phyloP scores from a whole-genome alignment of 2,113 vertebrate genomes.

The Leucopternis melanops region DNA sequence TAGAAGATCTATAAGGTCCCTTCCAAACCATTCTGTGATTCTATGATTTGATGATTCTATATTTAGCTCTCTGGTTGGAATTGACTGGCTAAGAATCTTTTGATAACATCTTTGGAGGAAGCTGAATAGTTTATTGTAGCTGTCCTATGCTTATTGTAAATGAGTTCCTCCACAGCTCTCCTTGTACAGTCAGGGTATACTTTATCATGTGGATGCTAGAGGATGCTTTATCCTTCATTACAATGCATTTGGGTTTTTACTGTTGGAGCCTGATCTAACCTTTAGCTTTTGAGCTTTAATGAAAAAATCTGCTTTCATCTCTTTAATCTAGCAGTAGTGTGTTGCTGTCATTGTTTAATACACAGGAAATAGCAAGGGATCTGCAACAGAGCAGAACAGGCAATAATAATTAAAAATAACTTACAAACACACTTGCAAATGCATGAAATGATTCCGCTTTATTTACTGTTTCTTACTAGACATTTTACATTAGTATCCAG shows the following conservation, averaged over 20 bases:
- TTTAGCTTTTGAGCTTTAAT: background rate
- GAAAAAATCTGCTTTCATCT: background rate
- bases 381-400: background rate
- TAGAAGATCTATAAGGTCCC: background rate
- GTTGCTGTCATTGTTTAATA: background rate
- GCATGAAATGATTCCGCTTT: background rate
- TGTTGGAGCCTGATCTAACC: background rate
- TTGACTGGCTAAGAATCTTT: background rate
- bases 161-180: background rate
- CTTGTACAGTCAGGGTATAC: background rate
- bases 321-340: background rate
- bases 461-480: background rate
- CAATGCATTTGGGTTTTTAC: background rate
- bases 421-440: background rate
- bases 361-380: background rate
- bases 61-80: background rate
- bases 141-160: background rate
- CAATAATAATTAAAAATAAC: slow-evolving; percentile 39
- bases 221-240: background rate
- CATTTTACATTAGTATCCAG: slow-evolving; percentile 7
- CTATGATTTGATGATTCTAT: background rate
- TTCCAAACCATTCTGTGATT: background rate
- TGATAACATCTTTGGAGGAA: background rate
- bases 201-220: background rate
- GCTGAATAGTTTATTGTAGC: background rate